A percentile compares a stretch with the other conserved stretches of the same genome.
These are phyloP conservation scores for Erythrocebus patas DNA, from an alignment of 2,113 vertebrate species.

Conservation along the genomic window DNA sequence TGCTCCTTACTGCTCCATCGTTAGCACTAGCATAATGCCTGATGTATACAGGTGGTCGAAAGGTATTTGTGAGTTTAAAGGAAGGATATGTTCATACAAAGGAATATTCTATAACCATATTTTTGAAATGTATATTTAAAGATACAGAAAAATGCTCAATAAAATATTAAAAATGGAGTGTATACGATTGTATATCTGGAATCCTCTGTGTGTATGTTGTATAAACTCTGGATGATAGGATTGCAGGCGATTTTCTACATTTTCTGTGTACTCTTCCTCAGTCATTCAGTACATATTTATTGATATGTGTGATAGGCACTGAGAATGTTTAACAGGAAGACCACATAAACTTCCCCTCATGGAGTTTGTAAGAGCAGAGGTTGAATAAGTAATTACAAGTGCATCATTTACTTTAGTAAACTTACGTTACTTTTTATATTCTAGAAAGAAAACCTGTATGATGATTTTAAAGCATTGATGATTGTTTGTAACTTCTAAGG, in stretches of 20 bases:
- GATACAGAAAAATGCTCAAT: neutral
- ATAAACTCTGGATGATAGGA: neutral
- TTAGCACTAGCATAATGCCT: neutral
- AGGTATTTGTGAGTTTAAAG: neutral
- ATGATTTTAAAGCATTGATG: neutral
- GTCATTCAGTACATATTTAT: neutral
- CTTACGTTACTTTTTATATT: neutral
- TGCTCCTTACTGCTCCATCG: neutral
- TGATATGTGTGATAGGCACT: neutral
- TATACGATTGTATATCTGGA: accelerated
- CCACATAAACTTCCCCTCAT: neutral
- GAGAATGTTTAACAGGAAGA: neutral
- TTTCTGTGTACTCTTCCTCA: neutral
- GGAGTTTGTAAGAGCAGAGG: neutral
- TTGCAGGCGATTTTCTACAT: neutral
- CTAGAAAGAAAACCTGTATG: neutral
- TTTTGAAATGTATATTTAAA: neutral
- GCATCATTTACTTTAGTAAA: neutral
- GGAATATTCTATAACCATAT: neutral
- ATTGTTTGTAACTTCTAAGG: neutral
- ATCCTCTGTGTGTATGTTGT: neutral
- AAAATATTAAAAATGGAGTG: neutral
- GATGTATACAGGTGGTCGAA: neutral
- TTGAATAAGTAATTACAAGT: neutral
- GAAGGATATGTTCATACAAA: neutral